Evolutionary conservation across 2,797 vertebrate genomes (phyloP), one percentile per base, ranked within the genome.

Genomic region (Scolopax rusticola): DNA sequence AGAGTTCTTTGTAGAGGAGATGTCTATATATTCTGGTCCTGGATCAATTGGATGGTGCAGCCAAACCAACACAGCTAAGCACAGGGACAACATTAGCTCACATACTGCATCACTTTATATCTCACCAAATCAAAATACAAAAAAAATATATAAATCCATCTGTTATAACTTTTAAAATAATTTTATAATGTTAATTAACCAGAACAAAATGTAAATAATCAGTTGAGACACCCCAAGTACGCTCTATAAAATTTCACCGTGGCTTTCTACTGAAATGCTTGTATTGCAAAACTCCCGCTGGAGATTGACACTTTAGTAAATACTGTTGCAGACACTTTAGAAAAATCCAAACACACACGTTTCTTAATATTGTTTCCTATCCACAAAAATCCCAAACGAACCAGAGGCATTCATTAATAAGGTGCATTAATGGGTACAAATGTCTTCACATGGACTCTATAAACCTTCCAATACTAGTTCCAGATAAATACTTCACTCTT

Each of bases 391-490:
- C 61, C 33, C 75, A 69, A 61, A 73, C 40, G 48, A 93, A 67
- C 43, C 32, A 14, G 43, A 76, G 59, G 36, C 70, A 67, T 86
- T 88, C 57, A 80, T 77, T 91, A 94, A 89, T 70, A 71, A 73
- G 17, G 19, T 57, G 38, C 45, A 65, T 43, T 88, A 90, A 88
- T 23, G 5, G 79, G 19, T 6, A 89, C 14, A 56, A 64, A 69
- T 73, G 63, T 84, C 51, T 74, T 76, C 33, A 45, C 33, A 23
- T 19, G 24, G 74, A 60, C 48, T 84, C 54, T 18, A 33, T 21
- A 77, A 74, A 73, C 61, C 21, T 89, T 85, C 45, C 61, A 61
- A 92, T 40, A 82, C 36, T 36, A 20, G 51, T 82, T 38, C 36
- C 79, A 63, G 48, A 70, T 15, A 77, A 91, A 84, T n/a, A 51